Conservation (phyloP, 2,888 invertebrate species). For the Leptopilina drosophilae region DNA sequence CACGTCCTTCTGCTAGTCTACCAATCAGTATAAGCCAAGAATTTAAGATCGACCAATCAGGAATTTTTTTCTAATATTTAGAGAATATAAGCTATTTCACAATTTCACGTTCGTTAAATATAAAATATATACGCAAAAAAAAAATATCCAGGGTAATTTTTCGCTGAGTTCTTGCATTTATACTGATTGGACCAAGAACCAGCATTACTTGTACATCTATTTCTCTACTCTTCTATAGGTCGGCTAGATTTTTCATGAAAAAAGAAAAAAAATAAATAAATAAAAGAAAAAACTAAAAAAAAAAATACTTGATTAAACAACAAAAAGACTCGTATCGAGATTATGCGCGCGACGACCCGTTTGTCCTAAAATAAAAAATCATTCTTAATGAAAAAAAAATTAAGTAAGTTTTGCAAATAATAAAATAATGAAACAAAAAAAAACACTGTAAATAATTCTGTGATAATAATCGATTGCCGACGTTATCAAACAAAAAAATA, state of each 20-base stretch:
- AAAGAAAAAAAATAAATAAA: background rate
- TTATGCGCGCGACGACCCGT: constrained; percentile 26
- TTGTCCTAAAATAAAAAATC: constrained; percentile 18
- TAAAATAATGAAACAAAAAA: too few species aligned
- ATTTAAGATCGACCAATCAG: constrained; percentile 25
- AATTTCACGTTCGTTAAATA: background rate
- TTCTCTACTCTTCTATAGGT: constrained; percentile 34
- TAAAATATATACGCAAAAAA: too few species aligned
- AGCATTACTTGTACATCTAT: constrained; percentile 21
- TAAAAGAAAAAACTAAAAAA: too few species aligned
- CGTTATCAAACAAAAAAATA: constrained; percentile 1
- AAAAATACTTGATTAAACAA: constrained; percentile 1
- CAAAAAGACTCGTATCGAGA: constrained; percentile 19
- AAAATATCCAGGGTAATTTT: constrained; percentile 20
- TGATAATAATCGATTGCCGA: constrained; percentile 40
- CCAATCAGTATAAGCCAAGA: constrained; percentile 24
- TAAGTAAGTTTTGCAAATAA: constrained; percentile 37
- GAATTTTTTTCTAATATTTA: constrained; percentile 18
- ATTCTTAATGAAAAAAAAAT: constrained; percentile 22
- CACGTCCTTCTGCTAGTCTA: constrained; percentile 18
- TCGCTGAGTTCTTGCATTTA: constrained; percentile 29
- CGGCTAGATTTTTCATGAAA: constrained; percentile 37
- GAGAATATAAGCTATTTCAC: constrained; percentile 31
- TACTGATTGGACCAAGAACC: constrained; percentile 22
- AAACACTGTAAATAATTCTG: constrained; percentile 41